Evolutionary conservation across 2,888 invertebrate species (phyloP).

Genomic region (Teleiodes luculella): DNA sequence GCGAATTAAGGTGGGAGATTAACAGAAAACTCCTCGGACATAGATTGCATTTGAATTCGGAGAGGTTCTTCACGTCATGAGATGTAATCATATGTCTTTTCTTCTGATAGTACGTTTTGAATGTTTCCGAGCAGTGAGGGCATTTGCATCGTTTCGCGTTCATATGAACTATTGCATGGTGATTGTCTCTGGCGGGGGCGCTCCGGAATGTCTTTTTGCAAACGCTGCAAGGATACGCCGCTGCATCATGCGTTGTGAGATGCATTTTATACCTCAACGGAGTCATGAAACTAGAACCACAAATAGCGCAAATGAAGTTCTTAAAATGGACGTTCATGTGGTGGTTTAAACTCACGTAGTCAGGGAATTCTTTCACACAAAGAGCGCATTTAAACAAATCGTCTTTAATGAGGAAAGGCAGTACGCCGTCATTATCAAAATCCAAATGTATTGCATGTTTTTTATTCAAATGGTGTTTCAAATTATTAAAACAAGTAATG

Average conservation of each 20-base stretch:
- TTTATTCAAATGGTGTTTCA: neutral
- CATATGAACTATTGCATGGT: constrained; percentile 27
- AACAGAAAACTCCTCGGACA: constrained; percentile 22
- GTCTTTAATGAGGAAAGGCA: constrained; percentile 3
- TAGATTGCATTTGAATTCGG: constrained; percentile 34
- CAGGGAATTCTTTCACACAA: neutral
- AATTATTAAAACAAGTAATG: neutral
- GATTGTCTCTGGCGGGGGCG: neutral
- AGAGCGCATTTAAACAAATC: neutral
- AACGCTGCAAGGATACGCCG: constrained; percentile 14
- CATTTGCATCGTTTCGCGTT: constrained; percentile 35
- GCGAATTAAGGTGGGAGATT: constrained; percentile 17
- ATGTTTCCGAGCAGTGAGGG: constrained; percentile 34
- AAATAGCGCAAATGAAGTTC: constrained; percentile 41
- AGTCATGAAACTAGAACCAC: constrained; percentile 39
- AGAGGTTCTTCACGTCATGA: constrained; percentile 30
- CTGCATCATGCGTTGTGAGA: constrained; percentile 28
- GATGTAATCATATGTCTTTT: constrained; percentile 36
- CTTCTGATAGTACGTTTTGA: constrained; percentile 34
- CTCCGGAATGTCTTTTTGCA: neutral
- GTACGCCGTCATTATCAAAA: neutral
- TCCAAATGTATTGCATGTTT: neutral
- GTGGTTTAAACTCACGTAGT: constrained; percentile 21
- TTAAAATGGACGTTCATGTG: constrained; percentile 43
- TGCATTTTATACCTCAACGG: constrained; percentile 35